Conservation (phyloP, 2,888 invertebrate species). For the Pterobdella sp. region DNA sequence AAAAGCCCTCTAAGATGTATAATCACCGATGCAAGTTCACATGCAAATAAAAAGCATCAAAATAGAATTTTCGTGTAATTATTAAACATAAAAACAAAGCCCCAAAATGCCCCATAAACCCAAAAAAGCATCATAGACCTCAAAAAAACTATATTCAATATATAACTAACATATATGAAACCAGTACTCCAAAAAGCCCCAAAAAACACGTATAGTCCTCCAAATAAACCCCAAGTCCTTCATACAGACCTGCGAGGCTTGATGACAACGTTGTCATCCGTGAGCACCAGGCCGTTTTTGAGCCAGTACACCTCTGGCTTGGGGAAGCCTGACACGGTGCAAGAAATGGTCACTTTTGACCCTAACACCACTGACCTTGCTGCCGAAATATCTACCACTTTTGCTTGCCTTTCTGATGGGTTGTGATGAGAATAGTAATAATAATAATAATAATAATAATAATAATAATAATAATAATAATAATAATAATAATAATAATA, state of each 20-base stretch:
- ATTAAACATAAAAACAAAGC: too few relatives aligned
- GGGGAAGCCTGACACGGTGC: constrained; percentile 18
- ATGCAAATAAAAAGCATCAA: too few relatives aligned
- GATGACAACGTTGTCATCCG: background rate
- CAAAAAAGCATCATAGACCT: too few relatives aligned
- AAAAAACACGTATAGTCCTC: too few relatives aligned
- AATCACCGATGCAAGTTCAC: too few relatives aligned
- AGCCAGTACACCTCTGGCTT: constrained; percentile 20
- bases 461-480: constrained; percentile 18
- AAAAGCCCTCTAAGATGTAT: too few relatives aligned
- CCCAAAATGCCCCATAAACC: too few relatives aligned
- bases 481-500: background rate
- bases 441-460: constrained; percentile 8
- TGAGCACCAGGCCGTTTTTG: constrained; percentile 14
- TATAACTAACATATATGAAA: too few relatives aligned
- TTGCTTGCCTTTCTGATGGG: constrained; percentile 6
- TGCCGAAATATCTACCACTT: background rate
- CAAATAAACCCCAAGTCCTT: too few relatives aligned
- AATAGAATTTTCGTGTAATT: too few relatives aligned
- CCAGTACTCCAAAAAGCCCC: too few relatives aligned
- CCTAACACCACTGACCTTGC: constrained; percentile 7
- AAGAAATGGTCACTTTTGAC: background rate
- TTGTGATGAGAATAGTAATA: constrained; percentile 2
- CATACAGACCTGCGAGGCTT: background rate
- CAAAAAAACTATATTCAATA: too few relatives aligned